Evolutionary conservation across 2,113 vertebrate species (phyloP).

Genomic region (Stegostoma tigrinum): DNA sequence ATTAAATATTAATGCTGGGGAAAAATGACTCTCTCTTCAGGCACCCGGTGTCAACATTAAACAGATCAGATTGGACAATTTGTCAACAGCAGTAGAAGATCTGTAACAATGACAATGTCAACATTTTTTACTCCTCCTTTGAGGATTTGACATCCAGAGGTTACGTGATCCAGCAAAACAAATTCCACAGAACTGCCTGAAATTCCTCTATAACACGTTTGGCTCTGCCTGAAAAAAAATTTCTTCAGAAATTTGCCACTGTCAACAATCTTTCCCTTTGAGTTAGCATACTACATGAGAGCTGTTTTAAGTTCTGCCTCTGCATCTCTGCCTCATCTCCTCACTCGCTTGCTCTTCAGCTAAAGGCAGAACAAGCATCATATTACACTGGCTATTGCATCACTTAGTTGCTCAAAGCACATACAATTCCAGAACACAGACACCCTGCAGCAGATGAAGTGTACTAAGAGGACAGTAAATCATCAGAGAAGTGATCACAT

Average conservation of each 20-base stretch:
- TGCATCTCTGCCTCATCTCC: no score
- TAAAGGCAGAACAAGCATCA: no score
- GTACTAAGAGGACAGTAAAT: background rate
- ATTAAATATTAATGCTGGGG: no score
- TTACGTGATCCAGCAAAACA: background rate
- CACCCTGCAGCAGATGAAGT: background rate
- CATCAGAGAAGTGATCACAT: background rate
- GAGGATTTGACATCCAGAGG: background rate
- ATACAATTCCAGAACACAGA: background rate
- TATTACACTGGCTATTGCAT: background rate
- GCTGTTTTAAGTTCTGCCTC: background rate
- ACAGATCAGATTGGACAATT: no score
- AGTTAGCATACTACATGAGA: background rate
- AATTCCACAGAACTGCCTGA: background rate
- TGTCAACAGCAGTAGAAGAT: background rate
- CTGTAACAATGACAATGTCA: background rate
- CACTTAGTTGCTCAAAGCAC: background rate
- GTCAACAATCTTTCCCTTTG: background rate
- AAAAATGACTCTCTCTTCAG: no score
- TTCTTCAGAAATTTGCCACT: background rate
- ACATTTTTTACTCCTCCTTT: background rate
- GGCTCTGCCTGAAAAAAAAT: background rate
- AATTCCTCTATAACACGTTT: background rate
- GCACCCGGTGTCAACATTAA: no score
- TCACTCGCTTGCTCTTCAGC: background rate